These are phyloP conservation scores for Lathronympha strigana DNA, from an alignment of 2,888 invertebrate genomes.

Conservation along the genomic window DNA sequence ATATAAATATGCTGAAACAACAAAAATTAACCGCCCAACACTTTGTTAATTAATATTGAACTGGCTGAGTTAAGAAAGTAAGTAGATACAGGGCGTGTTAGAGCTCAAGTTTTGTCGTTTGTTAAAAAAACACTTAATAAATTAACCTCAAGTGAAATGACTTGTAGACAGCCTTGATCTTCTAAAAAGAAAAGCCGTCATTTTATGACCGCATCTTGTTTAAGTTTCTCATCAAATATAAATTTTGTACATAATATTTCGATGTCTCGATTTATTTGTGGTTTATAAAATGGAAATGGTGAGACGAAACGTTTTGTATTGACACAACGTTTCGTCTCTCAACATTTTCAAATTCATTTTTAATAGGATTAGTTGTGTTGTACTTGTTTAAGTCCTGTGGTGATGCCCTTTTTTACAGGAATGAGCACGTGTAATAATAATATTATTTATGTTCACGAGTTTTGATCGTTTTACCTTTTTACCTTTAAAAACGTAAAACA, in stretches of 20 bases:
- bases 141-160: background rate
- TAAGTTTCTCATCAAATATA: background rate
- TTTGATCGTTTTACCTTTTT: too few relatives aligned
- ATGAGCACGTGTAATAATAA: too few relatives aligned
- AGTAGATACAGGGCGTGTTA: background rate
- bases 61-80: background rate
- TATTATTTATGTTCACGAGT: too few relatives aligned
- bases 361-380: background rate
- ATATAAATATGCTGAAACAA: conserved; percentile 14
- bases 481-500: too few relatives aligned
- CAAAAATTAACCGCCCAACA: background rate
- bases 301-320: too few relatives aligned
- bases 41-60: conserved; percentile 19
- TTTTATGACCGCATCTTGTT: conserved; percentile 2
- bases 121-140: conserved; percentile 3
- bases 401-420: background rate
- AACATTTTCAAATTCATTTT: conserved; percentile 1
- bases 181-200: background rate
- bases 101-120: background rate
- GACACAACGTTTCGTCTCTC: background rate
- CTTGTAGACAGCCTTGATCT: background rate
- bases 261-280: background rate
- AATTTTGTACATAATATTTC: background rate
- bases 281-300: background rate
- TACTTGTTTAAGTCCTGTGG: background rate